Evolutionary conservation across 2,113 vertebrate genomes (phyloP).

Genomic region (Gnathonemus echidnorhynchus): DNA sequence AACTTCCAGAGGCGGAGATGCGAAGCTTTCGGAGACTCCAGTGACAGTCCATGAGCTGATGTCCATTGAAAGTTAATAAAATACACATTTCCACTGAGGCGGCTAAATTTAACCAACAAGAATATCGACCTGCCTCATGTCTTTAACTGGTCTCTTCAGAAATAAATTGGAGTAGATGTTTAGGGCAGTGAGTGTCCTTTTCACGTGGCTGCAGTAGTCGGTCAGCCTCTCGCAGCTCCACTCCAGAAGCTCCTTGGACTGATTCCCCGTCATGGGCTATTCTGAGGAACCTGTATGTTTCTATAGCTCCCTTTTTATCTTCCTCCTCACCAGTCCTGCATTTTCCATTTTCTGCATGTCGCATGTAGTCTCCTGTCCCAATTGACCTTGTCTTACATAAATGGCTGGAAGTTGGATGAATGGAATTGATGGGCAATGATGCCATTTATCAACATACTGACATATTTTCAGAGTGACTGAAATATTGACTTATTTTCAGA

Average conservation of each 20-base stretch:
- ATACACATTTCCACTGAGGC: neutral
- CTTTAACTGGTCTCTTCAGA: neutral
- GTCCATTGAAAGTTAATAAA: neutral
- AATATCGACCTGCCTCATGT: neutral
- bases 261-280: neutral
- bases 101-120: neutral
- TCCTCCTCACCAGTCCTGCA: neutral
- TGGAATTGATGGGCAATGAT: neutral
- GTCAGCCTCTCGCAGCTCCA: neutral
- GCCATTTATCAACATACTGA: neutral
- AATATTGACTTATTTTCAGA: neutral
- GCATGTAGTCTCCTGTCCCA: neutral
- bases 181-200: neutral
- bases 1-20: neutral
- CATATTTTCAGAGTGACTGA: neutral
- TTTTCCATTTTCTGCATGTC: neutral
- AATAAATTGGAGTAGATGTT: neutral
- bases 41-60: neutral
- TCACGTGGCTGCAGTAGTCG: neutral
- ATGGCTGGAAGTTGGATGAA: neutral
- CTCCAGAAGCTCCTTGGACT: neutral
- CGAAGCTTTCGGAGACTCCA: neutral
- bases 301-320: neutral
- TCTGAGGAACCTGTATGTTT: neutral
- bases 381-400: neutral